Base-by-base conservation (phyloP, 2,113 vertebrate genomes). In the Atherinomorus stipes region DNA sequence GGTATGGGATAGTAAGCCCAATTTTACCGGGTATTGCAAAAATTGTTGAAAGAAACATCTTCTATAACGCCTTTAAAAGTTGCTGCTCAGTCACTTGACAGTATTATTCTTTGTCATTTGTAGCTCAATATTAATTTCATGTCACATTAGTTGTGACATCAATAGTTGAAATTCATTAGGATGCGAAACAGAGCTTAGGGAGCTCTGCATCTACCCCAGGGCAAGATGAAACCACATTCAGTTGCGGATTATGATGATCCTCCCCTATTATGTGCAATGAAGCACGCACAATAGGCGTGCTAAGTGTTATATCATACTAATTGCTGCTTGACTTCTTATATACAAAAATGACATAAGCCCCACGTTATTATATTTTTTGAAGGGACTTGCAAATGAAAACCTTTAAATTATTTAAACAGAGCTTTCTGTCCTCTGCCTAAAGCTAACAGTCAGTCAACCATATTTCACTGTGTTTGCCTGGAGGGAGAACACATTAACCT, bases 401-500 rank as follows among this genome's bases (percentile, higher is more conserved):
- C 7, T 34, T 59, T 25, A 49, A 56, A 76, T 71, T 57, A 58
- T 76, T 88, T 62, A 76, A 71, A 69, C 65, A 53, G 26, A 74
- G 40, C 21, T 57, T 49, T 69, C 25, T 69, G 59, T 51, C n/a
- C 50, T 57, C 19, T 40, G 64, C 74, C 81, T 70, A 4, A 10
- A 79, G 85, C 70, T 73, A 70, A 57, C 65, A 79, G 63, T 61
- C 66, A 74, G 45, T 85, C 74, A 79, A 62, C 85, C 53, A 18
- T 83, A 80, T 85, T 87, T 90, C 81, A 83, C 34, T 31, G 65
- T 54, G 67, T 64, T 78, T 89, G 70, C 74, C 85, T 76, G 57
- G 12, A 83, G 59, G 80, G 82, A 58, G 51, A 80, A 72, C 80
- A 57, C 76, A 85, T 89, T 85, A 89, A 88, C 83, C 79, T 88